Percentiles rank a stretch among this genome's conserved stretches.
Evolutionary conservation across 53 echinoderm and acorn worm genomes (phyloP).

Genomic region (Stichopus horrens): DNA sequence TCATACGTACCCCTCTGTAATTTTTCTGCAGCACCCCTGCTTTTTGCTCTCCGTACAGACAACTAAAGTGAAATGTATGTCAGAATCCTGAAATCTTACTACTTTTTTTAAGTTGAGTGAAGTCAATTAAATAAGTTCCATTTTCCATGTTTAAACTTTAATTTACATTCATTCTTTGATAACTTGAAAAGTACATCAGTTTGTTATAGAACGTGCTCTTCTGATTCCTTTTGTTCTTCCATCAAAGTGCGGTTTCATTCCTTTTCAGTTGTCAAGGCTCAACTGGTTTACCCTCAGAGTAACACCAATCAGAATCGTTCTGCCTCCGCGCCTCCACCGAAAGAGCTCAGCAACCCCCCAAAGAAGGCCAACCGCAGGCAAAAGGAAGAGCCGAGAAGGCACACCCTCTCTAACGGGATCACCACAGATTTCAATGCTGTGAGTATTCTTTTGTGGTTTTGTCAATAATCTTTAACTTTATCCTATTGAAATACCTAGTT

Average conservation of each 20-base stretch:
- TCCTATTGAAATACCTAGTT: neutral
- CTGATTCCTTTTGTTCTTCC: no score
- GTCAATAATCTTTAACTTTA: neutral
- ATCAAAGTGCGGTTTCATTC: neutral
- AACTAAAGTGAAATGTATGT: no score
- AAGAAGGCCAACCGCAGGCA: conserved; percentile 38
- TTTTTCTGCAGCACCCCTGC: no score
- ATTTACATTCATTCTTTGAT: no score
- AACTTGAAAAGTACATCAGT: no score
- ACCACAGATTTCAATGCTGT: conserved; percentile 84
- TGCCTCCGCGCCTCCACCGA: conserved; percentile 12
- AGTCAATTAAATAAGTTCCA: no score
- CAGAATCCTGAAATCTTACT: no score
- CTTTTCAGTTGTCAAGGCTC: conserved; percentile 25
- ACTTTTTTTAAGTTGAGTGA: no score
- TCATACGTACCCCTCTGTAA: no score
- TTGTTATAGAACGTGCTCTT: no score
- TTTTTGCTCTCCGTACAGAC: no score
- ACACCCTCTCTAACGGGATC: conserved; percentile 85
- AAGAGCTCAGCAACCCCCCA: conserved; percentile 28
- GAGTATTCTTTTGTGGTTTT: conserved; percentile 27
- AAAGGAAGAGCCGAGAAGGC: conserved; percentile 71
- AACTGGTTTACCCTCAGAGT: conserved; percentile 34
- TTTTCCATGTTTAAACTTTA: no score
- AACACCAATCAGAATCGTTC: conserved; percentile 15